These are phyloP conservation scores for Zygogramma bicolorata DNA, from an alignment of 2,888 invertebrate genomes.

Conservation along the genomic window DNA sequence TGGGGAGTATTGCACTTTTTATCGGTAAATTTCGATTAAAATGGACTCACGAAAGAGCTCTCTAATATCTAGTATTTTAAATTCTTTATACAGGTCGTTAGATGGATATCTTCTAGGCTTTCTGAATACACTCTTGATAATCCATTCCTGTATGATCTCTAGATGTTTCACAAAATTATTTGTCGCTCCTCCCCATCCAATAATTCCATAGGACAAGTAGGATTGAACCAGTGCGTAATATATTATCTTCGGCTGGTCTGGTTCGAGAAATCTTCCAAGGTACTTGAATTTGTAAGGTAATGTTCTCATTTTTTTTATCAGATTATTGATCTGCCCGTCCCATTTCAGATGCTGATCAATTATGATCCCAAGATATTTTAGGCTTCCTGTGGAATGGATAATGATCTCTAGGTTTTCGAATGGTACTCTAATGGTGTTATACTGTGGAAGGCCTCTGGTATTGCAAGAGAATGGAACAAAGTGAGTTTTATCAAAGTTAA, in stretches of 20 bases:
- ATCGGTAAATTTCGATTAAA: too few relatives aligned
- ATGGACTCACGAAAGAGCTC: too few relatives aligned
- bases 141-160: background rate
- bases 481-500: too few relatives aligned
- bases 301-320: background rate
- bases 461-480: too few relatives aligned
- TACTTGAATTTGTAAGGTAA: background rate
- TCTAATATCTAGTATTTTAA: background rate
- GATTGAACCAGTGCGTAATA: background rate
- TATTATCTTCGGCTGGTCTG: background rate
- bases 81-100: background rate
- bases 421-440: too few relatives aligned
- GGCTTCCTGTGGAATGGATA: too few relatives aligned
- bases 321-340: background rate
- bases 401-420: too few relatives aligned
- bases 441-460: too few relatives aligned
- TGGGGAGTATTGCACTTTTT: too few relatives aligned
- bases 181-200: background rate
- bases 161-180: background rate
- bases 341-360: background rate
- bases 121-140: background rate
- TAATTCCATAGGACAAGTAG: background rate
- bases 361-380: background rate
- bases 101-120: background rate
- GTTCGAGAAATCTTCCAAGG: background rate